Evolutionary conservation across 1,140 invertebrate genomes (phyloP).

Genomic region (Bombyx mori): DNA sequence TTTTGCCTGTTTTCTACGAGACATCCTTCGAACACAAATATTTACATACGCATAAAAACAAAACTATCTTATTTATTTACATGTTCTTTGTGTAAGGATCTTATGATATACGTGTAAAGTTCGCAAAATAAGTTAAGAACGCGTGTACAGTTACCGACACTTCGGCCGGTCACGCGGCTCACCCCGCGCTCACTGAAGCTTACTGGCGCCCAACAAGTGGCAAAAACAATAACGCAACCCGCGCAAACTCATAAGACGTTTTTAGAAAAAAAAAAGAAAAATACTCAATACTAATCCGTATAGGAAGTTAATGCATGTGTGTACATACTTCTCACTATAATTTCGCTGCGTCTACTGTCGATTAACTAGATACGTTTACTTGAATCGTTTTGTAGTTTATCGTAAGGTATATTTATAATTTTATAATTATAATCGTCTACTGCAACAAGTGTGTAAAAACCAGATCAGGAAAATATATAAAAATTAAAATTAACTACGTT

Average conservation of each 20-base stretch:
- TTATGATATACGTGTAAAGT: slow-evolving; percentile 25
- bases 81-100: not conserved
- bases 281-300: not conserved
- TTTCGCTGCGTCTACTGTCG: too few relatives aligned
- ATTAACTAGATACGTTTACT: too few relatives aligned
- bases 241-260: slow-evolving; percentile 63
- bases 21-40: slow-evolving; percentile 42
- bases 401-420: too few relatives aligned
- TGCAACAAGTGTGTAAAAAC: too few relatives aligned
- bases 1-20: slow-evolving; percentile 69
- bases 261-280: not conserved
- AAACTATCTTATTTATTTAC: not conserved
- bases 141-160: slow-evolving; percentile 9
- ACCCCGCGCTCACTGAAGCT: slow-evolving; percentile 56
- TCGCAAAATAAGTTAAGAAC: slow-evolving; percentile 12
- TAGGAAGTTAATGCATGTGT: not conserved
- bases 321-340: too few relatives aligned
- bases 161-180: slow-evolving; percentile 27
- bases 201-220: slow-evolving; percentile 70
- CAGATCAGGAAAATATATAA: too few relatives aligned
- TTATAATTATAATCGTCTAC: too few relatives aligned
- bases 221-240: slow-evolving; percentile 55
- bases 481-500: too few relatives aligned
- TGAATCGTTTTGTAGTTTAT: too few relatives aligned
- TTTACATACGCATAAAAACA: not conserved